These are phyloP conservation scores for Gastrophysa polygoni DNA, from an alignment of 2,888 invertebrate species.

Conservation along the genomic window DNA sequence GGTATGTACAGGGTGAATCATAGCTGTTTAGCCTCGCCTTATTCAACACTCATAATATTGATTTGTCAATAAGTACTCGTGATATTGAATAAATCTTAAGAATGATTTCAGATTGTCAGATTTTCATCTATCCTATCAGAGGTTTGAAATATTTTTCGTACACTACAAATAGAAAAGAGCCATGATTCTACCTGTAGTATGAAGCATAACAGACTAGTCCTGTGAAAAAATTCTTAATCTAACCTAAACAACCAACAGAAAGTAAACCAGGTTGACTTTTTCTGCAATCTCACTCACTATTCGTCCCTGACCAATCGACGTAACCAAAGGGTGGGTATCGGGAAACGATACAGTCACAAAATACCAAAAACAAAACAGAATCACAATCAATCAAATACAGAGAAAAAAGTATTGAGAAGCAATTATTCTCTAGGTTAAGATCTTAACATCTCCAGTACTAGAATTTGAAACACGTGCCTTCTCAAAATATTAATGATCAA, in stretches of 20 bases:
- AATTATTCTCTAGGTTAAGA: too few relatives aligned
- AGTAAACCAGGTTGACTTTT: conserved; percentile 5
- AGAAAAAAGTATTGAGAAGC: too few relatives aligned
- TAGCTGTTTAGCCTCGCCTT: too few relatives aligned
- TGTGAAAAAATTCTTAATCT: conserved; percentile 5
- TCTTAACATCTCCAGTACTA: too few relatives aligned
- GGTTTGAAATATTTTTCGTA: too few relatives aligned
- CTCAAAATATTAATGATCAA: too few relatives aligned
- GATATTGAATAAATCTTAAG: too few relatives aligned
- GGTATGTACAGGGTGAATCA: background rate
- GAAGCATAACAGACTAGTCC: background rate
- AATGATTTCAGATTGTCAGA: too few relatives aligned
- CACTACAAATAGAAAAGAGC: background rate
- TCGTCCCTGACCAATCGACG: background rate
- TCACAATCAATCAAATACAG: background rate
- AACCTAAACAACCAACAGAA: conserved; percentile 9
- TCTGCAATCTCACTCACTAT: conserved; percentile 8
- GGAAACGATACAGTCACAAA: background rate
- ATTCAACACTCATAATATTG: too few relatives aligned
- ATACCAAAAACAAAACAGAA: background rate
- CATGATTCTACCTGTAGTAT: background rate
- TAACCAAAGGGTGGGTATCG: background rate
- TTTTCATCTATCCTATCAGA: too few relatives aligned
- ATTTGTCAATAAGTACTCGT: too few relatives aligned
- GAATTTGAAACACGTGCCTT: too few relatives aligned